phyloP scores from a whole-genome alignment of 2,888 invertebrate genomes.

The Eristalis arbustorum region DNA sequence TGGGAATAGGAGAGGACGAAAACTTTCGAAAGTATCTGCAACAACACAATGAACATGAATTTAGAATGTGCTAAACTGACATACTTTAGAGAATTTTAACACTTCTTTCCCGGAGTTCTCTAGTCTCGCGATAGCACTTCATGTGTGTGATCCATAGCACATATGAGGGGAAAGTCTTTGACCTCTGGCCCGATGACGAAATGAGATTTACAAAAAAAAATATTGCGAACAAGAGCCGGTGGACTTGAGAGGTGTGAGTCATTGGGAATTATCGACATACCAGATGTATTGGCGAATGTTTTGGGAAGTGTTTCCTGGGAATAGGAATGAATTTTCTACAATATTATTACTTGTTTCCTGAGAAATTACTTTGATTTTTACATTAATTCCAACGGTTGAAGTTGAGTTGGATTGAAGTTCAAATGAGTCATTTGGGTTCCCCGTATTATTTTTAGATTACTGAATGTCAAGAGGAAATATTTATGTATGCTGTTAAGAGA shows the following conservation, averaged over 20 bases:
- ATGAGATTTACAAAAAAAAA: constrained; percentile 25
- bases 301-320: neutral
- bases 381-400: neutral
- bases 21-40: constrained; percentile 62
- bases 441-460: neutral
- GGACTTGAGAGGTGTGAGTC: constrained; percentile 27
- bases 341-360: neutral
- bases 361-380: neutral
- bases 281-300: constrained; percentile 25
- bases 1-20: neutral
- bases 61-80: constrained; percentile 30
- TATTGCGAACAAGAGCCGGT: constrained; percentile 28
- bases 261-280: constrained; percentile 12
- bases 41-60: constrained; percentile 35
- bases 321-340: neutral
- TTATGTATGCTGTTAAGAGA: neutral
- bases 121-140: neutral
- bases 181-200: constrained; percentile 49
- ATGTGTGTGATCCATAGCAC: neutral
- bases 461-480: neutral
- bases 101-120: constrained; percentile 23
- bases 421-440: neutral
- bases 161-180: constrained; percentile 39
- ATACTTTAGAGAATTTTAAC: constrained; percentile 7
- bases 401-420: neutral